These are phyloP conservation scores for Mayetiola destructor DNA, from an alignment of 2,888 invertebrate species.

Conservation along the genomic window DNA sequence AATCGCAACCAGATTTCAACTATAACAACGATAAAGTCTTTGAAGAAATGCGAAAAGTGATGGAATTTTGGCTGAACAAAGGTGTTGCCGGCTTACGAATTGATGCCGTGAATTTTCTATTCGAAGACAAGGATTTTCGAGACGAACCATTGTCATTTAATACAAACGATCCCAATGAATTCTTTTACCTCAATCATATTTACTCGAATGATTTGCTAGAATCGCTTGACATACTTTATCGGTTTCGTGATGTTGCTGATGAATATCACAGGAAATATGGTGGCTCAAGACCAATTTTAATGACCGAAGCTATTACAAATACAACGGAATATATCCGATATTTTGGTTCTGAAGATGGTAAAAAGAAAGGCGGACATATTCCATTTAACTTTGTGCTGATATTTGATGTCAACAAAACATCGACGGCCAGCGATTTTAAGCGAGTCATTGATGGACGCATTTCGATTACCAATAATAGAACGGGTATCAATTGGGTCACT, in stretches of 20 bases:
- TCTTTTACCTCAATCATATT: constrained; percentile 43
- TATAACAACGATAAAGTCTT: constrained; percentile 39
- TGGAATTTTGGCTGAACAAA: constrained; percentile 49
- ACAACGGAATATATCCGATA: constrained; percentile 39
- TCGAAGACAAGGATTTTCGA: constrained; percentile 33
- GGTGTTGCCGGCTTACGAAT: constrained; percentile 50
- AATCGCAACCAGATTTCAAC: constrained; percentile 51
- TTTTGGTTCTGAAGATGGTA: constrained; percentile 34
- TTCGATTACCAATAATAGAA: constrained; percentile 2
- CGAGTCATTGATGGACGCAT: constrained; percentile 14
- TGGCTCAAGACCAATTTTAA: constrained; percentile 31
- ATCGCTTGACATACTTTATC: constrained; percentile 48
- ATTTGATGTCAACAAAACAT: neutral
- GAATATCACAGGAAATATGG: constrained; percentile 28
- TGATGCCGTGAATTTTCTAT: constrained; percentile 38
- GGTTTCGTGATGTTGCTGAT: constrained; percentile 49
- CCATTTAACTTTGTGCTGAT: neutral
- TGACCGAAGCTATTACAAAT: constrained; percentile 43
- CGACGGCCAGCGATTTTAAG: constrained; percentile 42
- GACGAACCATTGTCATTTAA: constrained; percentile 40
- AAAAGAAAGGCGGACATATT: constrained; percentile 17
- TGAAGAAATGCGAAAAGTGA: constrained; percentile 39
- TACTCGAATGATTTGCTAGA: constrained; percentile 47
- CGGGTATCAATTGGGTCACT: constrained; percentile 35
- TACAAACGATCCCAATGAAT: constrained; percentile 37